These are phyloP conservation scores for Trachelus iudaicus DNA, from an alignment of 2,888 invertebrate species.

Conservation along the genomic window DNA sequence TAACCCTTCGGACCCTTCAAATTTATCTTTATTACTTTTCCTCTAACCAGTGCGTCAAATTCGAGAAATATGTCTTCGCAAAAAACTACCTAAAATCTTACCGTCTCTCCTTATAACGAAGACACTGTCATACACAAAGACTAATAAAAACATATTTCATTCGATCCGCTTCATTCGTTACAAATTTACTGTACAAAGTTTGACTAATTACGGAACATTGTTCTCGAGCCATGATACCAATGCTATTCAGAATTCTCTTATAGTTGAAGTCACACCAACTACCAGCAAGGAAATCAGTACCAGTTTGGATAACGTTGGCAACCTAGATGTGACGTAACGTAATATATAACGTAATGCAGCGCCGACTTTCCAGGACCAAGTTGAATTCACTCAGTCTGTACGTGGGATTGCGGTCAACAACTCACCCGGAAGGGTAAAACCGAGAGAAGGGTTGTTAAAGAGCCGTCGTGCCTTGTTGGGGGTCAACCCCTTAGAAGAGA, in stretches of 20 bases:
- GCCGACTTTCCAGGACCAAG: not conserved
- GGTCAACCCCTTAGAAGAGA: not conserved
- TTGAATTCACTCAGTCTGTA: slow-evolving; percentile 21
- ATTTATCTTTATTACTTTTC: not conserved
- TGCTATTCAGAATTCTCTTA: not conserved
- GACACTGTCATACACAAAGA: not conserved
- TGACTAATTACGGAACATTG: not conserved
- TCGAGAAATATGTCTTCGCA: no score
- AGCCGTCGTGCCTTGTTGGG: slow-evolving; percentile 8
- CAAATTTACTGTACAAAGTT: not conserved
- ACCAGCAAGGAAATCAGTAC: not conserved
- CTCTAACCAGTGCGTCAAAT: no score
- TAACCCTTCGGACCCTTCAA: not conserved
- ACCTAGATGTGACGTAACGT: not conserved
- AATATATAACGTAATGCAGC: slow-evolving; percentile 1
- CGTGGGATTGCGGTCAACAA: slow-evolving; percentile 49
- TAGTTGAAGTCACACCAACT: not conserved
- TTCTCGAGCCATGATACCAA: not conserved
- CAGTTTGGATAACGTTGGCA: slow-evolving; percentile 24
- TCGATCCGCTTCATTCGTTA: not conserved
- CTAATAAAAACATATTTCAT: not conserved
- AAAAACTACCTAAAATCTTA: not conserved
- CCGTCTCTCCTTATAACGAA: not conserved
- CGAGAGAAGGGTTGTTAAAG: slow-evolving; percentile 38
- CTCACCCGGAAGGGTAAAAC: slow-evolving; percentile 33